Evolutionary conservation across 2,797 vertebrate genomes (phyloP).

Genomic region (Gymnocypris eckloni): DNA sequence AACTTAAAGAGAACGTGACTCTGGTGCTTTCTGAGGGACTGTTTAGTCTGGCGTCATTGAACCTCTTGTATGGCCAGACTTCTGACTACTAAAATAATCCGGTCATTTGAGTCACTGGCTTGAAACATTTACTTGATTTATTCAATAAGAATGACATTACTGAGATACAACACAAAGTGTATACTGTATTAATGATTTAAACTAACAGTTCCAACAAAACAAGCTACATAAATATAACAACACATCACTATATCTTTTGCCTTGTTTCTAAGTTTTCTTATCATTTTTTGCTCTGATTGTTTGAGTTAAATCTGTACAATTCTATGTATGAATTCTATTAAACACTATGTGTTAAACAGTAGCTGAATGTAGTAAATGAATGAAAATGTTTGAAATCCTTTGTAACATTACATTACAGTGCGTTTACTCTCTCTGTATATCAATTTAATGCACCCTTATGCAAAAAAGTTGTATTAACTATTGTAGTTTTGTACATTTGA

Average conservation of each 20-base stretch:
- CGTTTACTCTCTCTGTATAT: background rate
- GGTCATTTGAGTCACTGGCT: background rate
- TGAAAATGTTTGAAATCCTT: background rate
- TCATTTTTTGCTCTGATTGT: background rate
- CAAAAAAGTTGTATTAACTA: background rate
- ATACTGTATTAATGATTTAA: background rate
- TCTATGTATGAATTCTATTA: background rate
- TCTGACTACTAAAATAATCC: background rate
- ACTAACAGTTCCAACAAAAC: background rate
- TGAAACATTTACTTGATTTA: background rate
- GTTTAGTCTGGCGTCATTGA: slow-evolving; percentile 5
- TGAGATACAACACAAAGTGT: slow-evolving; percentile 1
- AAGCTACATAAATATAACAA: background rate
- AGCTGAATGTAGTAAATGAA: background rate
- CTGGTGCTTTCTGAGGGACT: background rate
- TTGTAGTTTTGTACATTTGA: background rate
- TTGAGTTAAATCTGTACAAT: background rate
- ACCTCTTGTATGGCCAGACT: background rate
- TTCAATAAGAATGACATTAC: background rate
- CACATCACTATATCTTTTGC: background rate
- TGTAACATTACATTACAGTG: background rate
- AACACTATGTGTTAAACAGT: background rate
- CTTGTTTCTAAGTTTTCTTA: background rate
- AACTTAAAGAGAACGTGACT: slow-evolving; percentile 6
- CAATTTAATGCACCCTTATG: background rate